These are phyloP conservation scores for Chionomys nivalis DNA, from an alignment of 2,113 vertebrate genomes.

Conservation along the genomic window DNA sequence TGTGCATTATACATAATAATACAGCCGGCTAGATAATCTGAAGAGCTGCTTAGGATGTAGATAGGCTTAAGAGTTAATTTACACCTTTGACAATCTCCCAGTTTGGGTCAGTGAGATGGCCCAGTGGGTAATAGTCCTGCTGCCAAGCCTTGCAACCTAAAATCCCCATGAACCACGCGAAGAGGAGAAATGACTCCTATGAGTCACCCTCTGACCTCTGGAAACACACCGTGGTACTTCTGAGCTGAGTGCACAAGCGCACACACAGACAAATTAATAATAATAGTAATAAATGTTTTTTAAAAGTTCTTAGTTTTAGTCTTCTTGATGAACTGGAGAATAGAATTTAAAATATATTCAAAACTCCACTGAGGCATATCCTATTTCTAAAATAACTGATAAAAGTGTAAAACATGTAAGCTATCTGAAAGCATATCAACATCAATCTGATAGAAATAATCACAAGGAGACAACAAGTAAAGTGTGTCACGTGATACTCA, in stretches of 20 bases:
- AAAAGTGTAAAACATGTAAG: neutral
- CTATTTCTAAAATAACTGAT: neutral
- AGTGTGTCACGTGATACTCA: slow-evolving; percentile 86
- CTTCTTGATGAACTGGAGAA: neutral
- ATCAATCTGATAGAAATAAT: neutral
- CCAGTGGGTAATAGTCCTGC: neutral
- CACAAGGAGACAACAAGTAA: neutral
- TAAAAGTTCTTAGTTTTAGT: neutral
- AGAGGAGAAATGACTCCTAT: neutral
- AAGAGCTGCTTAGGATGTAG: neutral
- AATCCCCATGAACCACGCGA: neutral
- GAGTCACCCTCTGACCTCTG: too few relatives aligned
- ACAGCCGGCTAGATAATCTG: neutral
- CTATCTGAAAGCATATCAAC: neutral
- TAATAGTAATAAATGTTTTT: neutral
- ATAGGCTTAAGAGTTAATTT: neutral
- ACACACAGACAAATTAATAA: neutral
- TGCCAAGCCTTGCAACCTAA: neutral
- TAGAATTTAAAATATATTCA: neutral
- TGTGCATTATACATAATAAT: too few relatives aligned
- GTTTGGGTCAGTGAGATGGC: neutral
- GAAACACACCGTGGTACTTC: neutral
- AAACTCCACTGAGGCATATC: neutral
- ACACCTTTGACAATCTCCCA: neutral
- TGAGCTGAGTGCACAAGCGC: neutral